phyloP scores from a whole-genome alignment of 2,888 invertebrate species.

The Empis livida region DNA sequence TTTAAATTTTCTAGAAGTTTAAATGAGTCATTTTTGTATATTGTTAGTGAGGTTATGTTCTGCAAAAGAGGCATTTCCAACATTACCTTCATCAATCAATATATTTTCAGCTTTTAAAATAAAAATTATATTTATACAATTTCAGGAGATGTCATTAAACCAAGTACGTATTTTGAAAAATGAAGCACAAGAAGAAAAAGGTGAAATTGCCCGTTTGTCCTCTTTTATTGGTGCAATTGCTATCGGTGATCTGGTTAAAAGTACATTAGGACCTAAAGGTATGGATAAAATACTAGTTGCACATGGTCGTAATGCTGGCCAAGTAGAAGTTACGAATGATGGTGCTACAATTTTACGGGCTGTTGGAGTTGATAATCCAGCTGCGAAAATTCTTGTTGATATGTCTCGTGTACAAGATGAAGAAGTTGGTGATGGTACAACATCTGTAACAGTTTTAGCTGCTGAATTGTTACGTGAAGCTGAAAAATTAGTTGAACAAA shows the following conservation, averaged over 20 bases:
- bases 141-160: conserved; percentile 67
- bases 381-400: conserved; percentile 97
- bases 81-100: no score
- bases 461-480: conserved; percentile 91
- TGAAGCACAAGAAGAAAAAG: conserved; percentile 96
- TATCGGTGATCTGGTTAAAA: conserved; percentile 95
- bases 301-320: conserved; percentile 63
- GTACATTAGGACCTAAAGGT: conserved; percentile 97
- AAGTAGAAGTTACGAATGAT: conserved; percentile 95
- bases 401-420: conserved; percentile 98
- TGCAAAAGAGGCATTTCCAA: no score
- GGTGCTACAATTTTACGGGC: conserved; percentile 96
- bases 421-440: conserved; percentile 99
- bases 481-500: conserved; percentile 82
- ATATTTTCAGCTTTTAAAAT: no score
- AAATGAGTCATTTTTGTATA: no score
- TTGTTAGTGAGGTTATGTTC: no score
- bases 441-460: conserved; percentile 87
- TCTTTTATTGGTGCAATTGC: conserved; percentile 98
- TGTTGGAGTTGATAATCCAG: conserved; percentile 96
- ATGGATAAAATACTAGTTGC: conserved; percentile 90
- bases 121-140: no score
- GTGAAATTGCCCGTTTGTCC: conserved; percentile 92
- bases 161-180: conserved; percentile 88
- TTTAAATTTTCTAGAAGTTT: no score